These are phyloP conservation scores for Fragum whitleyi DNA, from an alignment of 2,888 invertebrate genomes.

Conservation along the genomic window DNA sequence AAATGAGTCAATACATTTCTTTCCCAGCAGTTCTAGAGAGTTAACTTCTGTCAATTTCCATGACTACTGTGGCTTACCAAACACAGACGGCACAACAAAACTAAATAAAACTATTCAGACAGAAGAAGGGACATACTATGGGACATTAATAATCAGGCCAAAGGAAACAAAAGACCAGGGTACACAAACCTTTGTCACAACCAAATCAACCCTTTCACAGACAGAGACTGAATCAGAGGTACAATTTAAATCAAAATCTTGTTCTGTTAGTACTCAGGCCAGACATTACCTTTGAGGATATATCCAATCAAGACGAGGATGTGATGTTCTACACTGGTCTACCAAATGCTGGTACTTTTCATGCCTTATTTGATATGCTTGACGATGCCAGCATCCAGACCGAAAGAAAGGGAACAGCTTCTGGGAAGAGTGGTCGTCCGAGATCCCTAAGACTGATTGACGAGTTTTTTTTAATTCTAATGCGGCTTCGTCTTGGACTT, in stretches of 20 bases:
- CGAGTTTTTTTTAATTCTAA: conserved; percentile 1
- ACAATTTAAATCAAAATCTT: too few species aligned
- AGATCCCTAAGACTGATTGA: background rate
- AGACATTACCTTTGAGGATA: background rate
- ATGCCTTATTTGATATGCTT: background rate
- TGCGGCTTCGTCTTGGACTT: too few species aligned
- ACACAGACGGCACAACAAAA: background rate
- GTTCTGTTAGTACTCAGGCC: conserved; percentile 6
- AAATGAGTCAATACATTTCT: too few species aligned
- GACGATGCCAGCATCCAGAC: too few species aligned
- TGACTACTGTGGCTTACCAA: background rate
- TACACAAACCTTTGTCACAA: conserved; percentile 4
- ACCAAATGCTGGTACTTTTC: too few species aligned
- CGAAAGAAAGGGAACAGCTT: too few species aligned
- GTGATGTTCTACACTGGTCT: too few species aligned
- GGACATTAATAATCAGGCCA: background rate
- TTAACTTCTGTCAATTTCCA: background rate
- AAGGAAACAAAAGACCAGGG: background rate
- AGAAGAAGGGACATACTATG: background rate
- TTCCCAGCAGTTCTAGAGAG: too few species aligned
- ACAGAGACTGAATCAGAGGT: too few species aligned
- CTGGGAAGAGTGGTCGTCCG: conserved; percentile 7
- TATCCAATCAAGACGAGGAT: too few species aligned
- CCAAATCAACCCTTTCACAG: background rate
- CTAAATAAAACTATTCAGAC: conserved; percentile 4